Evolutionary conservation across 2,888 invertebrate genomes (phyloP), one percentile per base, ranked within the genome.

Genomic region (Dasysyrphus tricinctus): DNA sequence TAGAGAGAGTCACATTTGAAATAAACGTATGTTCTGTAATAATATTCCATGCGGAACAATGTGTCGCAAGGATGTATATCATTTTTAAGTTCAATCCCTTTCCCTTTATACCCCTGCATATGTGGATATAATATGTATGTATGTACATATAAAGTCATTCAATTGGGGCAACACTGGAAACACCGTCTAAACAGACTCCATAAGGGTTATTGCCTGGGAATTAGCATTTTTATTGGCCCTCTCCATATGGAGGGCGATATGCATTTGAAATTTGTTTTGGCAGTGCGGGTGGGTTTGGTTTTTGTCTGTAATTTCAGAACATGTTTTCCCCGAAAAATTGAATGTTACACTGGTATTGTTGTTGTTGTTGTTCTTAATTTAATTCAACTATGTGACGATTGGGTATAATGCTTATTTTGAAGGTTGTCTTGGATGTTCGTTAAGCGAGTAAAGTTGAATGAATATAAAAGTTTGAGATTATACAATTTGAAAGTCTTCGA

Each of bases 191-290:
- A 75, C 78, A 86, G 70, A 86, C 81, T 82, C 81, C 78, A 81
- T 86, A 82, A 86, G 86, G 86, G 86, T 82, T 86, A 86, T 86
- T 86, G 82, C 78, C 79, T 65, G 74, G 82, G 49, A 75, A 86
- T 86, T 86, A 86, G 86, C 86, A 86, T 86, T 86, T 86, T 82
- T 86, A 86, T 82, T 82, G 67, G 78, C 47, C 78, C 9, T 51
- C 54, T 14, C 34, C 67, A 67, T 67, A 67, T 34, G 65, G 12
- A 11, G 8, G 39, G 34, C 16, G 39, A 29, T 65, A 75, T 72
- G 81, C 56, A 67, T 56, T 59, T 76, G 29, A 57, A 24, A 56
- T 32, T 65, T 47, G 32, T 24, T 29, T 42, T 39, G 12, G 54
- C 19, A 34, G 19, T 63, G 61, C 61, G 73, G 74, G 70, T 57